These are phyloP conservation scores for Catagonus wagneri DNA, from an alignment of 2,113 vertebrate species.

Conservation along the genomic window DNA sequence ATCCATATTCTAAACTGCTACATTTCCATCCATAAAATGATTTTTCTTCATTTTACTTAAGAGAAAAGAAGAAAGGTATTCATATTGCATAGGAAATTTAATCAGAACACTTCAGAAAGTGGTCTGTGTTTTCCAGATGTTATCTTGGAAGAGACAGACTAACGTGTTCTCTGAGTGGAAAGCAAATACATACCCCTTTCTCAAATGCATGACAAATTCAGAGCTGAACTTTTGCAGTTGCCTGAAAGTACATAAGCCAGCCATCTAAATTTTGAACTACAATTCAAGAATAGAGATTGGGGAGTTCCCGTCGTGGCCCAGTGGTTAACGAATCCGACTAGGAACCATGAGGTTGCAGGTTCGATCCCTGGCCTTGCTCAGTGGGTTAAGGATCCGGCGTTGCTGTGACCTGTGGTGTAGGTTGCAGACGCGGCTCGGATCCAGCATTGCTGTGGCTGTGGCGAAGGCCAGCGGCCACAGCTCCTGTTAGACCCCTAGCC, in stretches of 20 bases:
- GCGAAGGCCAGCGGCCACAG: too few relatives aligned
- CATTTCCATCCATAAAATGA: background rate
- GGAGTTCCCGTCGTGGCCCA: too few relatives aligned
- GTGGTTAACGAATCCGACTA: too few relatives aligned
- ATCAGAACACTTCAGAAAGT: slow-evolving; percentile 6
- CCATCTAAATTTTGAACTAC: slow-evolving; percentile 19
- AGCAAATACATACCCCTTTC: background rate
- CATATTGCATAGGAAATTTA: slow-evolving; percentile 23
- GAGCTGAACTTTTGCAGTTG: background rate
- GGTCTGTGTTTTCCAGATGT: background rate
- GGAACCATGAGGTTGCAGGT: too few relatives aligned
- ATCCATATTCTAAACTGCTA: background rate
- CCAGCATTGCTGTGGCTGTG: too few relatives aligned
- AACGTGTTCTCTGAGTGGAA: background rate
- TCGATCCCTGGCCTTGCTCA: too few relatives aligned
- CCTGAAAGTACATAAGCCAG: background rate
- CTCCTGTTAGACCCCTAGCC: too few relatives aligned
- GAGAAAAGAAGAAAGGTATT: background rate
- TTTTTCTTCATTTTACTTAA: slow-evolving; percentile 30
- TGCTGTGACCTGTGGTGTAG: too few relatives aligned
- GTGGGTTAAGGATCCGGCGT: too few relatives aligned
- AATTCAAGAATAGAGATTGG: background rate
- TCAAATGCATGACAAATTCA: background rate
- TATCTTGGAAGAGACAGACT: background rate
- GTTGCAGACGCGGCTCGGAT: too few relatives aligned